A percentile compares a stretch with the other conserved stretches of the same genome.
Evolutionary conservation across 2,888 invertebrate genomes (phyloP).

Genomic region (Malacosoma neustria): DNA sequence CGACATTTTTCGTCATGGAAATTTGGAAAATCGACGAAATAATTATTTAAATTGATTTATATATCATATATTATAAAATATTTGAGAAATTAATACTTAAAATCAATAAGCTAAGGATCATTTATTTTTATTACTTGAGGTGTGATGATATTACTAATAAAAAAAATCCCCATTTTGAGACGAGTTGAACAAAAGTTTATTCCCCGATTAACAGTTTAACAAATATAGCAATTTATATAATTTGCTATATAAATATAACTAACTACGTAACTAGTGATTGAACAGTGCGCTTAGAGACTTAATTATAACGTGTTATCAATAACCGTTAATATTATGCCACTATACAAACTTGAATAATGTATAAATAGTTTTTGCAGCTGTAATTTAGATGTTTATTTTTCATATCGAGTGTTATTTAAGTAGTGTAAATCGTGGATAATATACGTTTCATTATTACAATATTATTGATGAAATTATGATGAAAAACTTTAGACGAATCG

Average conservation of each 20-base stretch:
- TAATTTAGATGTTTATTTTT: slow-evolving; percentile 74
- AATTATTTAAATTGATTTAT: too few species aligned
- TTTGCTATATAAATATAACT: slow-evolving; percentile 46
- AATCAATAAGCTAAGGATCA: too few species aligned
- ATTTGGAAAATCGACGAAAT: too few species aligned
- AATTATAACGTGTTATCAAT: slow-evolving; percentile 41
- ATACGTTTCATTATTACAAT: slow-evolving; percentile 62
- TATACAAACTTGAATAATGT: slow-evolving; percentile 60
- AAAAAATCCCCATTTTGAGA: too few species aligned
- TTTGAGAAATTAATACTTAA: too few species aligned
- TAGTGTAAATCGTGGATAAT: slow-evolving; percentile 65
- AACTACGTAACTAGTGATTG: slow-evolving; percentile 26
- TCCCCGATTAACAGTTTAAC: too few species aligned
- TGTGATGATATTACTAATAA: too few species aligned
- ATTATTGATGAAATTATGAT: slow-evolving; percentile 27
- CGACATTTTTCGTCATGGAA: slow-evolving; percentile 14
- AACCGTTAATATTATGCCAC: slow-evolving; percentile 40
- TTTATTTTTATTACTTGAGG: too few species aligned
- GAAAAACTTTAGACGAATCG: slow-evolving; percentile 62
- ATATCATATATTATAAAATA: too few species aligned
- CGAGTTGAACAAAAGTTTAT: too few species aligned
- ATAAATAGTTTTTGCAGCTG: slow-evolving; percentile 75
- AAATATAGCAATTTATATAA: slow-evolving; percentile 14
- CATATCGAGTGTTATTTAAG: slow-evolving; percentile 73
- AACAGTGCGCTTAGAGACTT: slow-evolving; percentile 64